Conservation (phyloP, 2,888 invertebrate genomes). For the Resseliella maxima region DNA sequence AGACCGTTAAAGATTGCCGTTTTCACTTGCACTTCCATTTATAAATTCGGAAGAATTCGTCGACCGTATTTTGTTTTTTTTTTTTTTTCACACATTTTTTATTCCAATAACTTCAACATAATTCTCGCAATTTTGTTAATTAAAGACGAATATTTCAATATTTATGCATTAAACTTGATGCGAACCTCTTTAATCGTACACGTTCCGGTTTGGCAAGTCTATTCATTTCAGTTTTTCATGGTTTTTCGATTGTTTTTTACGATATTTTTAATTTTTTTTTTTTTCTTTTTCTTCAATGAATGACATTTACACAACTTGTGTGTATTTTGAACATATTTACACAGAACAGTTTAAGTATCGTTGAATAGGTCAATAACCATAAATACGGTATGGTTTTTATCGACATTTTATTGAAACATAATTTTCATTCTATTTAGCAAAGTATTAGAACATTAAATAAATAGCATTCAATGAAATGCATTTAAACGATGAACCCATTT, state of each 20-base stretch:
- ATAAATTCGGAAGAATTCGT: not conserved
- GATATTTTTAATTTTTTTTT: not conserved
- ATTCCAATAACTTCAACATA: not conserved
- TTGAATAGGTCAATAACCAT: conserved; percentile 9
- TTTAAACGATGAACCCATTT: not conserved
- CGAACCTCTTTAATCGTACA: not conserved
- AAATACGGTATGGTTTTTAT: not conserved
- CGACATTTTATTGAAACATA: not conserved
- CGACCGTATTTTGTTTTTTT: not conserved
- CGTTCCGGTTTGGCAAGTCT: conserved; percentile 29
- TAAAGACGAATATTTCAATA: not conserved
- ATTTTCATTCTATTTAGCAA: not conserved
- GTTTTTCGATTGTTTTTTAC: not conserved
- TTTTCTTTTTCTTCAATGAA: not conserved
- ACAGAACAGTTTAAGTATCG: not conserved
- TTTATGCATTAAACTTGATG: not conserved
- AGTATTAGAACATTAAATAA: not conserved
- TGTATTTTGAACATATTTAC: not conserved
- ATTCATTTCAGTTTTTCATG: not conserved
- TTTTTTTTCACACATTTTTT: not conserved
- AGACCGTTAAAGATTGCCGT: not conserved
- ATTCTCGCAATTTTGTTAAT: not conserved
- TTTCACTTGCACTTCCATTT: conserved; percentile 5
- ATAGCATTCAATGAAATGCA: not conserved
- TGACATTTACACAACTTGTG: conserved; percentile 38